phyloP scores from a whole-genome alignment of 2,797 vertebrate species.

The Agapornis canus region DNA sequence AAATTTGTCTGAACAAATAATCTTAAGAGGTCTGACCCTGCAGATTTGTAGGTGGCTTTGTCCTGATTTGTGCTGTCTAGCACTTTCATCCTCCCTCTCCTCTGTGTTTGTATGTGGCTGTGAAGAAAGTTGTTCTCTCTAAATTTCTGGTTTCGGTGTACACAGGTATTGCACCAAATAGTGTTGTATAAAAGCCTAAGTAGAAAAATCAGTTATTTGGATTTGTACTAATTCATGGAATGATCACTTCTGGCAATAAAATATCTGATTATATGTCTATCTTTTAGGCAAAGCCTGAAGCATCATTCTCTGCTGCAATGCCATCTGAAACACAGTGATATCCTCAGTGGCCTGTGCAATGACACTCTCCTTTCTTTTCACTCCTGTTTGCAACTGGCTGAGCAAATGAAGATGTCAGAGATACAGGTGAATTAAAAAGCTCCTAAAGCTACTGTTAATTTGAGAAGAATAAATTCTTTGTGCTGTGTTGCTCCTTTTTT shows the following conservation, averaged over 20 bases:
- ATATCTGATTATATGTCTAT: neutral
- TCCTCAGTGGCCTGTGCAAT: conserved; percentile 84
- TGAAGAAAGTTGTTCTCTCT: neutral
- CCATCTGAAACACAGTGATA: conserved; percentile 86
- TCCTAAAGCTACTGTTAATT: neutral
- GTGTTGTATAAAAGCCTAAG: neutral
- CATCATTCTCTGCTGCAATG: conserved; percentile 86
- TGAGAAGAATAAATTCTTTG: neutral
- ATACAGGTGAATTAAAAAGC: conserved; percentile 79
- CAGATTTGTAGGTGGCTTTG: neutral
- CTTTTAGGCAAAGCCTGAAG: conserved; percentile 89
- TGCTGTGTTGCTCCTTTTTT: neutral
- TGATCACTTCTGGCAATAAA: neutral
- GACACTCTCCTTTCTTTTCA: conserved; percentile 84
- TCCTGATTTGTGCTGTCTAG: neutral
- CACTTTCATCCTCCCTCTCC: neutral
- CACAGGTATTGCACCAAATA: fast-evolving
- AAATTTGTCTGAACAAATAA: neutral
- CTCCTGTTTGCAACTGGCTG: conserved; percentile 86
- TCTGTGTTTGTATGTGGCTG: neutral
- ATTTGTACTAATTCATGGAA: neutral
- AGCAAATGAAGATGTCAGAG: conserved; percentile 80
- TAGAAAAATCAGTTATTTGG: neutral
- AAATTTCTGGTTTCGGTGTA: neutral
- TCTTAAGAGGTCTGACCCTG: neutral